Conservation (phyloP, 2,113 vertebrate genomes). For the Syrrhaptes paradoxus region DNA sequence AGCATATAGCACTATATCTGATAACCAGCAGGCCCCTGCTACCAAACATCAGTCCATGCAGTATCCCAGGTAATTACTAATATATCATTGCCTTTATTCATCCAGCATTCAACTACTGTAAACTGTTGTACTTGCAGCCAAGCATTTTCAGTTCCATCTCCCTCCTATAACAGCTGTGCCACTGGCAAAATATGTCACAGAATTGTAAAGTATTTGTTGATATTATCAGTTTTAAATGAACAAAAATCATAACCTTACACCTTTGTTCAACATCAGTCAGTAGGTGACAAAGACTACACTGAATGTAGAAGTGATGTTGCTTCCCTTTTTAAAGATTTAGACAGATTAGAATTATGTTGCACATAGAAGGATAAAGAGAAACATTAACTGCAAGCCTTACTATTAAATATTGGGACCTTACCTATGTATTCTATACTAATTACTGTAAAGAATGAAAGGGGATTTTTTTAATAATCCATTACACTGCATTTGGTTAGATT, state of each 20-base stretch:
- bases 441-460: neutral
- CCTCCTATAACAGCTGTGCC: neutral
- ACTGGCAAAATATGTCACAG: neutral
- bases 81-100: neutral
- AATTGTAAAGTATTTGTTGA: neutral
- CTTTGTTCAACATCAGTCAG: neutral
- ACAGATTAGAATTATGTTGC: neutral
- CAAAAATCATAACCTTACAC: neutral
- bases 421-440: neutral
- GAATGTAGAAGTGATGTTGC: neutral
- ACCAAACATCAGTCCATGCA: constrained; percentile 8
- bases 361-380: neutral
- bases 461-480: neutral
- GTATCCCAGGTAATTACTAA: neutral
- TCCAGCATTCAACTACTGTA: neutral
- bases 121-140: neutral
- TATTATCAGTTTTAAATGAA: neutral
- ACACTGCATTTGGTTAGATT: neutral
- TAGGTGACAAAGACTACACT: neutral
- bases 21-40: neutral
- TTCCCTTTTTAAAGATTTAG: neutral
- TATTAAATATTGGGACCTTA: neutral
- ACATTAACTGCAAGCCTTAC: neutral
- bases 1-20: neutral
- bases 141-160: neutral